Evolutionary conservation across 2,888 invertebrate genomes (phyloP).

Genomic region (Drosophila helvetica): DNA sequence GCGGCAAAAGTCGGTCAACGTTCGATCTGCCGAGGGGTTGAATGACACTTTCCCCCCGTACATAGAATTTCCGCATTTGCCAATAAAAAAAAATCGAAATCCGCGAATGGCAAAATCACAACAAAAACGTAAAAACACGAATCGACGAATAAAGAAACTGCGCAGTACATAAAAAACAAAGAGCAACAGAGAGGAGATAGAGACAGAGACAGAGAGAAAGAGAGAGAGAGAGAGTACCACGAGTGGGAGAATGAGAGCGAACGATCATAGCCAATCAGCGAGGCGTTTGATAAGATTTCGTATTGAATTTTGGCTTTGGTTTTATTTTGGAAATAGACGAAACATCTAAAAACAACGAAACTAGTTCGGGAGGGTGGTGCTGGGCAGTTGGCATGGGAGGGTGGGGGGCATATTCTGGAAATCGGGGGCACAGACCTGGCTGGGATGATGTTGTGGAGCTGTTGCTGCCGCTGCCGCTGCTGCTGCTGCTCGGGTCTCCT

Average conservation of each 20-base stretch:
- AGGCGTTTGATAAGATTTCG: constrained; percentile 71
- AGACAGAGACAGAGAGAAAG: constrained; percentile 18
- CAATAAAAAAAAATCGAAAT: constrained; percentile 71
- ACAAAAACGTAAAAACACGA: constrained; percentile 53
- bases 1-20: constrained; percentile 25
- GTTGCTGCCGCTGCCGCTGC: constrained; percentile 16
- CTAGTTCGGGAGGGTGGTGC: constrained; percentile 18
- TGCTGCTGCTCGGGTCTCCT: constrained; percentile 19
- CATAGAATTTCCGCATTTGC: constrained; percentile 45
- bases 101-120: constrained; percentile 61
- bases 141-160: constrained; percentile 57
- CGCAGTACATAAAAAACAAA: constrained; percentile 63
- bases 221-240: constrained; percentile 19
- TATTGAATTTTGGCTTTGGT: constrained; percentile 28
- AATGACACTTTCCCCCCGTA: constrained; percentile 36
- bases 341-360: constrained; percentile 21
- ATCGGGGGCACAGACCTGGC: constrained; percentile 35
- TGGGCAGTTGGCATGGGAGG: constrained; percentile 10
- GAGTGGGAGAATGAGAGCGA: constrained; percentile 40
- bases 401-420: constrained; percentile 21
- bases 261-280: constrained; percentile 63
- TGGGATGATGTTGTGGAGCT: constrained; percentile 20
- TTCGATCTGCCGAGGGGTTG: constrained; percentile 55
- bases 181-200: background rate
- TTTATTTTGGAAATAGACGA: constrained; percentile 13